Evolutionary conservation across 2,797 vertebrate genomes (phyloP).

Genomic region (Enteromius mattozi): DNA sequence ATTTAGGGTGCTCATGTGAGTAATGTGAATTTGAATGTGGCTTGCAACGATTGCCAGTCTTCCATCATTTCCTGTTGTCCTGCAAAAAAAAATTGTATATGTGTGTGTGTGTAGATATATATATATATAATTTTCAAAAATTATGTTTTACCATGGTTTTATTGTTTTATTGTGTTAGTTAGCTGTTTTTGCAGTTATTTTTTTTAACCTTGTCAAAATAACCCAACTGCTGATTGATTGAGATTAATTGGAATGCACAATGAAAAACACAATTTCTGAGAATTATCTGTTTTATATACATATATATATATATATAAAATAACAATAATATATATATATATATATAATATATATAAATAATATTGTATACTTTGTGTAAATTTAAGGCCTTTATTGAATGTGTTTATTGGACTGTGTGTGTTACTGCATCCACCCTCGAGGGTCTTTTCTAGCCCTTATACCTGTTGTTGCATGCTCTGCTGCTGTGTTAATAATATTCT

Average conservation of each 20-base stretch:
- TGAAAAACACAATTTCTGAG: no score
- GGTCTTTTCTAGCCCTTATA: conserved; percentile 17
- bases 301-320: not conserved
- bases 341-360: no score
- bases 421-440: conserved; percentile 54
- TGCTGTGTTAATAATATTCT: conserved; percentile 86
- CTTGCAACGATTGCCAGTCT: not conserved
- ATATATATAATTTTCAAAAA: not conserved
- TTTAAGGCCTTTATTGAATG: conserved; percentile 26
- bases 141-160: no score
- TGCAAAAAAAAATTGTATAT: not conserved
- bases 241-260: no score
- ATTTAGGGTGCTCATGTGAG: not conserved
- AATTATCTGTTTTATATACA: not conserved
- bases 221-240: no score
- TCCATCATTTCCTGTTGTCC: not conserved
- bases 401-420: conserved; percentile 21
- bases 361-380: not conserved
- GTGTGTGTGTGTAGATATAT: not conserved
- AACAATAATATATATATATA: not conserved
- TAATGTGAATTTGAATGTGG: conserved; percentile 1
- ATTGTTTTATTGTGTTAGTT: no score
- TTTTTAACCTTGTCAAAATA: no score
- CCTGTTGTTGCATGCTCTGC: conserved; percentile 26
- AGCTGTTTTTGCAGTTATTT: no score